These are phyloP conservation scores for Xenops minutus DNA, from an alignment of 2,797 vertebrate genomes.

Conservation along the genomic window DNA sequence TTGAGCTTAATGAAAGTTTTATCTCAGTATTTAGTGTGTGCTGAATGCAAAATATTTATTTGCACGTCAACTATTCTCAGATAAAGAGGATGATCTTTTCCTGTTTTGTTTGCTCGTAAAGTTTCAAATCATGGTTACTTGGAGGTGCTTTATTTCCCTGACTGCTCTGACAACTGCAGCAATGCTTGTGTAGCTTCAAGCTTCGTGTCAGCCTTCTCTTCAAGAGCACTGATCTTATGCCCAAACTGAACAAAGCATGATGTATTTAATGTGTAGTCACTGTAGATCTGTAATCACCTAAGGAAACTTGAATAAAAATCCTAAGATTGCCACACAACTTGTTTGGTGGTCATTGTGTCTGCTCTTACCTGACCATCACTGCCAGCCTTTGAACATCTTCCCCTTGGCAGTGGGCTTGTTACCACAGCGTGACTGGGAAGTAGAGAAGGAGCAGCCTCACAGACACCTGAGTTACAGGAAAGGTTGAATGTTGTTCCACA, in stretches of 20 bases:
- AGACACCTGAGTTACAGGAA: background rate
- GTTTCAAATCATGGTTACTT: background rate
- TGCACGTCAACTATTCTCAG: background rate
- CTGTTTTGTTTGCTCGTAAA: background rate
- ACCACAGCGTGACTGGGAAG: background rate
- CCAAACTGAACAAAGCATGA: background rate
- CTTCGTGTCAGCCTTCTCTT: background rate
- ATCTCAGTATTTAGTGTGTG: background rate
- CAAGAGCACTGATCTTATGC: background rate
- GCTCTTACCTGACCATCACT: background rate
- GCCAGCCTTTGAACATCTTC: background rate
- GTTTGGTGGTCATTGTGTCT: background rate
- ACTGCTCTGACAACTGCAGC: rapidly evolving
- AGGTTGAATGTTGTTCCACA: background rate
- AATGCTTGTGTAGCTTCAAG: background rate
- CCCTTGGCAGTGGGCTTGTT: background rate
- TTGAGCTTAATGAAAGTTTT: background rate
- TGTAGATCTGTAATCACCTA: background rate
- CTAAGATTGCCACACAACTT: background rate
- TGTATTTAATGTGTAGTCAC: background rate
- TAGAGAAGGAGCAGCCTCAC: background rate
- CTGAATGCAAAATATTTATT: background rate
- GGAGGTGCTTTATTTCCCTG: background rate
- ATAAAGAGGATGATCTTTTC: background rate
- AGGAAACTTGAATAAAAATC: background rate